Evolutionary conservation across 2,888 invertebrate species (phyloP), one percentile per base, ranked within the genome.

Genomic region (Amaurobius ferox): DNA sequence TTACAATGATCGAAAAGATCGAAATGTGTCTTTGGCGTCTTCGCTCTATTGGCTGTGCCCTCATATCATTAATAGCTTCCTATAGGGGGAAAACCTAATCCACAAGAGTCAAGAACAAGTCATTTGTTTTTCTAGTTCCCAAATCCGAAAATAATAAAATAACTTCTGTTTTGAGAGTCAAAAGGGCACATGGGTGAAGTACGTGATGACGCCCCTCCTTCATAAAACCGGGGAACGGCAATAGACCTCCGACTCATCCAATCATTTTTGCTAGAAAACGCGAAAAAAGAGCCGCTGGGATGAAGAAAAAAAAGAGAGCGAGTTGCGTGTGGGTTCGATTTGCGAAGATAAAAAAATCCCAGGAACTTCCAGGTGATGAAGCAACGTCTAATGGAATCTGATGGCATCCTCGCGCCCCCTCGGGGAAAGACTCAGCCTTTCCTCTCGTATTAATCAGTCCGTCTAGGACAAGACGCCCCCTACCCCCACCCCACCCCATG

Each of bases 401-500:
- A 83, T 83, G 81, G 76, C 68, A 68, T 62, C 62, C 61, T 32
- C 62, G 44, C 35, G 62, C 19, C 48, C 81, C 81, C 64, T 39
- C 28, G 23, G 72, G 83, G 30, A 61, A 29, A 39, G 23, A 32
- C 19, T 39, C 30, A 44, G 77, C 55, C 79, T 85, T 78, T 77
- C 74, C 62, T 76, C 64, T 62, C 76, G 81, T 83, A 83, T 83
- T 85, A 85, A 85, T 85, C 83, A 85, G 81, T 83, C 77, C 77
- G 71, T 85, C 77, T 72, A 66, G 77, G 70, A 67, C 77, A 39
- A 28, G 35, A 35, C 32, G 3, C 32, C 39, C 67, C 23, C 23
- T n/a, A 32, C 2, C 23, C 71, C 81, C 28, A 73, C 40, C 64
- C 44, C 68, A 1, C 23, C 5, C 40, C 79, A 32, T 13, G 11